A percentile compares a stretch with the other conserved stretches of the same genome.
Evolutionary conservation across 2,888 invertebrate genomes (phyloP).

Genomic region (Lasioglossum villosulum): DNA sequence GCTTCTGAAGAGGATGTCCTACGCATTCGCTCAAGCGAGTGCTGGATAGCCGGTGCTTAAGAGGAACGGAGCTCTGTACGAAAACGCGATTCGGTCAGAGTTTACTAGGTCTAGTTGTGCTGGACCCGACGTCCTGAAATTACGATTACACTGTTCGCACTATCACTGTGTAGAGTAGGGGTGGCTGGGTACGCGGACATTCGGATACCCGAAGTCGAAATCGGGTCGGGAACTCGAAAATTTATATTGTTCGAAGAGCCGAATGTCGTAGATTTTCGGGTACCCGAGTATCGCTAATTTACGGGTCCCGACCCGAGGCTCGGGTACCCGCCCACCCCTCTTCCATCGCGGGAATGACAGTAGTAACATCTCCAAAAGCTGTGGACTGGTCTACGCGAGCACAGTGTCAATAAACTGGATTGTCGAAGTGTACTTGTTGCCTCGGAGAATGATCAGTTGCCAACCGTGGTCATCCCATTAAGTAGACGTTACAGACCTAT

Average conservation of each 20-base stretch:
- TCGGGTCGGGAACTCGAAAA: no score
- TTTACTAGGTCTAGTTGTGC: not conserved
- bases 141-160: not conserved
- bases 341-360: not conserved
- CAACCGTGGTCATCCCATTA: not conserved
- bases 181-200: no score
- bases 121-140: slow-evolving; percentile 14
- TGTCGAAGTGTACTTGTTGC: not conserved
- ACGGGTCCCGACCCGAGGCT: no score
- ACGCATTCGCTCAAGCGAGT: slow-evolving; percentile 12
- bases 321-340: no score
- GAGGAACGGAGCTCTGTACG: slow-evolving; percentile 6
- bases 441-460: not conserved
- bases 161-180: no score
- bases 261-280: no score
- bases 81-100: not conserved
- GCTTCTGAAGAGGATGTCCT: slow-evolving; percentile 61
- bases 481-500: not conserved
- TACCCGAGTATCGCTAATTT: no score
- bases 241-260: no score
- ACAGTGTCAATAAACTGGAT: not conserved
- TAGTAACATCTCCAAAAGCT: not conserved
- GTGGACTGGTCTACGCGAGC: not conserved
- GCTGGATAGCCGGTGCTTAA: not conserved
- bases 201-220: no score